Conservation (phyloP, 2,888 invertebrate species). For the Branchellion lobata region DNA sequence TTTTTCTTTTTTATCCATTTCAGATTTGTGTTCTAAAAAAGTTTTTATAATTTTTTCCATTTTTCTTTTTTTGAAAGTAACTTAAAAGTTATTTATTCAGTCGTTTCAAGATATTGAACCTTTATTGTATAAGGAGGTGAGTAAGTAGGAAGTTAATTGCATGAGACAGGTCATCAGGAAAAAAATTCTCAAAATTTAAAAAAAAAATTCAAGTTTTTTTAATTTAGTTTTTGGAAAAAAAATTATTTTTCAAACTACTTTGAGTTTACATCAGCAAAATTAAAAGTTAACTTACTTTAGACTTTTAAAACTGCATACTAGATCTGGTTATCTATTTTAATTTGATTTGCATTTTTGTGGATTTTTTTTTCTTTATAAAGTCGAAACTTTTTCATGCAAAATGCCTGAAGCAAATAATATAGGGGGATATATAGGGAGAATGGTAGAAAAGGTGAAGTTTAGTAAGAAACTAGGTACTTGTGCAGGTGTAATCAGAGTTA, state of each 20-base stretch:
- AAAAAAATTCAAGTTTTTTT: no score
- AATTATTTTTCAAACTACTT: no score
- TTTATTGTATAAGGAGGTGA: no score
- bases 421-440: neutral
- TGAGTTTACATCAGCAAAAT: no score
- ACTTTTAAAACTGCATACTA: no score
- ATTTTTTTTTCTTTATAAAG: neutral
- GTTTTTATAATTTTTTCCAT: conserved; percentile 3
- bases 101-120: no score
- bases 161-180: no score
- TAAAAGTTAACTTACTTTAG: no score
- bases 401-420: neutral
- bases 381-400: neutral
- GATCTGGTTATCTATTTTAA: no score
- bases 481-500: neutral
- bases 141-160: no score
- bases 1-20: conserved; percentile 42
- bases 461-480: neutral
- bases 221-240: no score
- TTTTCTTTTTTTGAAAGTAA: neutral
- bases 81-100: neutral
- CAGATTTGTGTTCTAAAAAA: conserved; percentile 37
- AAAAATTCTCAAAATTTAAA: neutral
- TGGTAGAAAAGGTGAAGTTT: neutral
- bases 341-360: no score